Base-by-base conservation (phyloP, 2,888 invertebrate genomes). In the Pandemis heparana region DNA sequence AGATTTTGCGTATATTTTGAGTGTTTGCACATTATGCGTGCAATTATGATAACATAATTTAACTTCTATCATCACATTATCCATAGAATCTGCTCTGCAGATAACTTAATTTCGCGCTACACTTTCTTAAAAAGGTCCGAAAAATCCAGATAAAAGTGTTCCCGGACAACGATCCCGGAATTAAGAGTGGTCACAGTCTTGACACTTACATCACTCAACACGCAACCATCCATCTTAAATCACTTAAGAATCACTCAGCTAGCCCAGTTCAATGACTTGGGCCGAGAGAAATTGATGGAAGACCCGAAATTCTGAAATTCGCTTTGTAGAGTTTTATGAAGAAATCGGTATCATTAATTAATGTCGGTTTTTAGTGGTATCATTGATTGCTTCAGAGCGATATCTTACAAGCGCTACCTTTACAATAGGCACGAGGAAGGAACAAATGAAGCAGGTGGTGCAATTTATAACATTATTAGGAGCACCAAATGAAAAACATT, bases 171-270 rank as follows among this genome's bases (percentile, higher is more conserved):
- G 62, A 41, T 51, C 69, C 23, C 41, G 12, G 51, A 18, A 59
- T 23, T 14, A 59, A 59, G n/a, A 39, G 9, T 39, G 12, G 5
- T n/a, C 23, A 14, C 14, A 23, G 23, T 23, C 23, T 16, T 12
- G 18, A 1, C 48, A 64, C 51, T 66, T 14, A 38, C 59, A 16
- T 43, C 32, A 46, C 32, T 60, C 23, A 66, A 38, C 14, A 59
- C 43, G 18, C 43, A 59, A 41, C 43, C 43, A 63, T 64, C 46
- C 41, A 72, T 72, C 72, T 67, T 38, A 38, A 66, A 67, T 18
- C 62, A 53, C 67, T 67, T 72, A 46, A 9, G 39, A 51, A 39
- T 14, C n/a, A 10, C 16, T 38, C 10, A 43, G 41, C 38, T 56
- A 41, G 23, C 53, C 18, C 18, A 5, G 71, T 61, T 66, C 60